Base-by-base conservation (phyloP, 2,113 vertebrate species). In the Uropsilus gracilis region DNA sequence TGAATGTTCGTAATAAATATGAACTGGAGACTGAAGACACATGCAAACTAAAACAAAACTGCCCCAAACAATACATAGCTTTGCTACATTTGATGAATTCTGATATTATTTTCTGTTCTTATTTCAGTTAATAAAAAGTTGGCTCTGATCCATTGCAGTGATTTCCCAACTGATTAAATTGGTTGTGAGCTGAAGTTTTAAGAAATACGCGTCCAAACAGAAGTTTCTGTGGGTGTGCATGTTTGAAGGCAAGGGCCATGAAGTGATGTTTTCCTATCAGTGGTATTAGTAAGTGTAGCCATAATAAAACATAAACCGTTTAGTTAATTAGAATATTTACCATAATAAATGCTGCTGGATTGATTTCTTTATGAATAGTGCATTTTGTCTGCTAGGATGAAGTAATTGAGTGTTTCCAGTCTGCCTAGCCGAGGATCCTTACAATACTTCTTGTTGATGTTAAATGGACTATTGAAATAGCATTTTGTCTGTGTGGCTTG, bases 201-300 rank as follows among this genome's bases (percentile, higher is more conserved):
- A 89, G 76, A 96, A 94, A 39, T 72, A 80, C 0, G 1, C 8
- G 0, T 92, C 93, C 82, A 64, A 96, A 83, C 87, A 94, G 84
- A 89, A 34, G 75, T 93, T 95, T 84, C 78, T 20, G 13, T 95
- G 89, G 91, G 78, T 55, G n/a, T 95, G n/a, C 73, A 6, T 78
- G 91, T 91, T 77, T 89, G 64, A 95, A 91, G 94, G 89, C 89
- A 44, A 84, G 64, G 39, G 57, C 69, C 13, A 12, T 97, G 96
- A 97, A 96, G 94, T 97, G 75, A 97, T 97, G 95, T 96, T 97
- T 97, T 96, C 96, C 95, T 96, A 87, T 96, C 90, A 76, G 95
- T 76, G 20, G 39, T 89, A 90, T 93, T 96, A 96, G 71, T 97
- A 95, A 95, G 91, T 96, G 80, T 95, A 96, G 91, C 86, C 83